Evolutionary conservation across 1,140 invertebrate species (phyloP).

Genomic region (Brachionus paranguensis): DNA sequence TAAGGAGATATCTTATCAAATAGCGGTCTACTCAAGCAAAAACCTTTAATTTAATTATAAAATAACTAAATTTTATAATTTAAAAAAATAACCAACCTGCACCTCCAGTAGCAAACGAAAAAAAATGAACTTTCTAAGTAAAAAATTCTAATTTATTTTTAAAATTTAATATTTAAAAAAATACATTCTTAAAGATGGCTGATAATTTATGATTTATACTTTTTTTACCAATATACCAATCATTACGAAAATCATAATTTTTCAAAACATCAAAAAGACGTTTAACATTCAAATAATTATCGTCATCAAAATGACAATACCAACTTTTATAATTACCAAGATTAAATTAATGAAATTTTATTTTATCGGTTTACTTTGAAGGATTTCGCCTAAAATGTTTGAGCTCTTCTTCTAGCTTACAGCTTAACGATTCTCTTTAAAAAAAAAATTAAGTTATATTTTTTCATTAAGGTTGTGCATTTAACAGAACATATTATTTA

Average conservation of each 20-base stretch:
- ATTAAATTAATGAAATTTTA: background rate
- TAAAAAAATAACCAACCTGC: background rate
- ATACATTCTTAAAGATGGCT: background rate
- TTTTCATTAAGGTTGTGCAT: background rate
- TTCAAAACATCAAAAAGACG: background rate
- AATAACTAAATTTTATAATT: background rate
- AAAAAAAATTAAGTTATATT: background rate
- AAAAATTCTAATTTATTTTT: background rate
- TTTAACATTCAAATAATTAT: constrained; percentile 33
- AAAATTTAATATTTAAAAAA: background rate
- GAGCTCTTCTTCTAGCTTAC: constrained; percentile 9
- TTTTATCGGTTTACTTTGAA: background rate
- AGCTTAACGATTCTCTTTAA: background rate
- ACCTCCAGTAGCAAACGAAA: constrained; percentile 35
- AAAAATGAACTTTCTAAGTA: background rate
- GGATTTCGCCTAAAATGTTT: background rate
- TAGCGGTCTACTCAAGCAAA: background rate
- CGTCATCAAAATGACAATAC: constrained; percentile 39
- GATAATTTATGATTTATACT: background rate
- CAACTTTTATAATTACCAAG: background rate
- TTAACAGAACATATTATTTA: background rate
- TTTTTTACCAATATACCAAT: constrained; percentile 36
- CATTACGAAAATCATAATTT: background rate
- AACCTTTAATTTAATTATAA: background rate
- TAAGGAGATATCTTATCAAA: background rate